Evolutionary conservation across 2,888 invertebrate species (phyloP), one percentile per base, ranked within the genome.

Genomic region (Micoletzkya japonica): DNA sequence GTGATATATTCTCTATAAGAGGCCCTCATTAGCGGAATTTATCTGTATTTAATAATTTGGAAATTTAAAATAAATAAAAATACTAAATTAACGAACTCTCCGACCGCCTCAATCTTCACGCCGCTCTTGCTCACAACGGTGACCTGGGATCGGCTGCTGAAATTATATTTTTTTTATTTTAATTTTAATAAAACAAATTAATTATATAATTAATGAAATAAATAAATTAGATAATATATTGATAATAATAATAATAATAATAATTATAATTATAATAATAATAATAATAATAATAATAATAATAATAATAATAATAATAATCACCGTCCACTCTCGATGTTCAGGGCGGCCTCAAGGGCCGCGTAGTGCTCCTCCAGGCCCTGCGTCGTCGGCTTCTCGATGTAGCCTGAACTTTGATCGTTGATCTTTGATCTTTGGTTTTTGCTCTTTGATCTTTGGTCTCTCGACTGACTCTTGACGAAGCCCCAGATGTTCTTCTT

Each of bases 401-500:
- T 80, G 56, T 73, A 69, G 10, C 69, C 75, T 74, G 70, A 34
- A 44, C 32, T 24, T 1, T 7, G 30, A 30, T 32, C 6, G 17
- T 30, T 44, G 17, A 14, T 1, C 49, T 14, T 1, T 1, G 20
- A 17, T 10, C 24, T 26, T 24, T 17, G n/a, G 24, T 58, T 1
- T 2, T 14, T n/a, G 28, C 28, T 20, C 30, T 50, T 6, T 49
- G n/a, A 20, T 24, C 34, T 28, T 2, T 20, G 4, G n/a, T 26
- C 20, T 56, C 70, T 71, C 24, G 14, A 69, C 66, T 24, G 32
- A 92, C 93, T 90, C 90, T 92, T 95, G 73, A 95, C 91, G 82
- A 95, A 89, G 56, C 92, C 91, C 93, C 94, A 95, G 80, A 94
- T 91, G 75, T 90, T 91, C 88, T 95, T 95, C 88, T 91, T 93